phyloP scores from a whole-genome alignment of 1,140 invertebrate genomes.

The Rhynchophorus ferrugineus region DNA sequence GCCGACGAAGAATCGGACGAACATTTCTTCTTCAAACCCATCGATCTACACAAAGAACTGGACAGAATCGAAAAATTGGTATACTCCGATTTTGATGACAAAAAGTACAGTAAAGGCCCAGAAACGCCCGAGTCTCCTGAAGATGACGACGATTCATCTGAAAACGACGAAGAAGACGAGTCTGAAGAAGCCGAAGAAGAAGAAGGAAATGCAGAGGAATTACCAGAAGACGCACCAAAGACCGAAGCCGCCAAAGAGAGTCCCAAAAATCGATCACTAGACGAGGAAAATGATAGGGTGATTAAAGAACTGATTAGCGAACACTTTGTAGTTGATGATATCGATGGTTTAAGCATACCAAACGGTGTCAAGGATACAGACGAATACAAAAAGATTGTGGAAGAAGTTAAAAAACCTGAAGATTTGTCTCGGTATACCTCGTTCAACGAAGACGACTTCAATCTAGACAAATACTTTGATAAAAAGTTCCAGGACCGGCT shows the following conservation, averaged over 20 bases:
- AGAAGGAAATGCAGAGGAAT: slow-evolving; percentile 4
- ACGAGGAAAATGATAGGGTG: slow-evolving; percentile 21
- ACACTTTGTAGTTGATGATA: slow-evolving; percentile 17
- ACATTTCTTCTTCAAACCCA: too few species aligned
- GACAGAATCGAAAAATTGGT: too few species aligned
- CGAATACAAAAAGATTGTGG: slow-evolving; percentile 13
- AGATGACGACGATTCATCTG: slow-evolving; percentile 6
- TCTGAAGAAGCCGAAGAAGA: slow-evolving; percentile 1
- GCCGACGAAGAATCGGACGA: too few species aligned
- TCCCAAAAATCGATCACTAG: slow-evolving; percentile 7
- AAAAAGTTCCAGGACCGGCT: slow-evolving; percentile 10
- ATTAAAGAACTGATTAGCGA: slow-evolving; percentile 16
- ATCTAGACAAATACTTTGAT: slow-evolving; percentile 1
- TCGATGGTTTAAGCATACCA: slow-evolving; percentile 9
- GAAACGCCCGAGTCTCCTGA: neutral
- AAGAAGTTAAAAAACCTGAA: slow-evolving; percentile 8
- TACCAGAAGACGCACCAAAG: slow-evolving; percentile 8
- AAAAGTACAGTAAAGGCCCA: neutral
- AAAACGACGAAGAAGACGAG: slow-evolving; percentile 22
- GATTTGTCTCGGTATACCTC: neutral
- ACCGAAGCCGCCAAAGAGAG: slow-evolving; percentile 1
- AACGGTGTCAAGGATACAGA: slow-evolving; percentile 15
- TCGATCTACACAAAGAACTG: too few species aligned
- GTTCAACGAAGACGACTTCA: neutral
- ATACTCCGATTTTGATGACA: too few species aligned